A percentile compares a stretch with the other conserved stretches of the same genome.
Conservation (phyloP, 2,888 invertebrate genomes). For the Epinotia nisella region DNA sequence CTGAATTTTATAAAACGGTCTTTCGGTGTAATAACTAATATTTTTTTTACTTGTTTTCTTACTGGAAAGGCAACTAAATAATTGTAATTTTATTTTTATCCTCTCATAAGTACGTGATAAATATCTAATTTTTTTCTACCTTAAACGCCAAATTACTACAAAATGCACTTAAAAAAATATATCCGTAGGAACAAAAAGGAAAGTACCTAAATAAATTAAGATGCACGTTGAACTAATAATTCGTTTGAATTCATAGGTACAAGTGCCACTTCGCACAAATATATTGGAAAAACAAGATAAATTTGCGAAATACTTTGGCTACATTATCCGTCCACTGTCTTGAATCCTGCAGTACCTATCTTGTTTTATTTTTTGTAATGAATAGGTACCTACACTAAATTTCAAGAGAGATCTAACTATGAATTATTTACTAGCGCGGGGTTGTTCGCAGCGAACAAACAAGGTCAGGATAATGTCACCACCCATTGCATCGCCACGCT, state of each 20-base stretch:
- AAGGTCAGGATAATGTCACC: slow-evolving; percentile 30
- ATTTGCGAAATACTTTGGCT: background rate
- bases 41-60: background rate
- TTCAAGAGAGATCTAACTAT: background rate
- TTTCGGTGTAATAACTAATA: background rate
- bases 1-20: background rate
- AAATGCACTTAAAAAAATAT: too few relatives aligned
- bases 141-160: too few relatives aligned
- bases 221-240: too few relatives aligned
- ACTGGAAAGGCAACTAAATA: background rate
- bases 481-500: slow-evolving; percentile 10
- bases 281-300: background rate
- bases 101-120: background rate
- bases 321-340: background rate
- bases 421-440: slow-evolving; percentile 15
- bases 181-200: too few relatives aligned
- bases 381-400: background rate
- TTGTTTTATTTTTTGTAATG: background rate
- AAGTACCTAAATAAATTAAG: too few relatives aligned
- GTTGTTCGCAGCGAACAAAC: slow-evolving; percentile 9
- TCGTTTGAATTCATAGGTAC: too few relatives aligned
- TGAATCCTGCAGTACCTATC: background rate
- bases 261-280: background rate
- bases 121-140: too few relatives aligned
- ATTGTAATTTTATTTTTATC: background rate